Evolutionary conservation across 2,888 invertebrate genomes (phyloP).

Genomic region (Cancer borealis): DNA sequence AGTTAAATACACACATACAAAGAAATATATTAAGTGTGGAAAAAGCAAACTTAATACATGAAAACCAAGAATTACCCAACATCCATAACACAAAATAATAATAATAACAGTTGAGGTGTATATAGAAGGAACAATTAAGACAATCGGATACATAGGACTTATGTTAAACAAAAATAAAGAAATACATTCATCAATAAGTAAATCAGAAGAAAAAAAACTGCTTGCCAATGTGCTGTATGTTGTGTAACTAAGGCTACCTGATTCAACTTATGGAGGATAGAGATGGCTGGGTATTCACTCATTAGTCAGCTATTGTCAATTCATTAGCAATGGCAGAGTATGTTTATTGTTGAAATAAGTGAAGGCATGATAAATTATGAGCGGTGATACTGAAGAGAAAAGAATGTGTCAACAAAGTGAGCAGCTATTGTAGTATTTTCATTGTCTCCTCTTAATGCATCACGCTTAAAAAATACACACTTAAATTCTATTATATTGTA

Average conservation of each 20-base stretch:
- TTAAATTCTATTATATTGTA: constrained; percentile 14
- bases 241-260: neutral
- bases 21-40: too few species aligned
- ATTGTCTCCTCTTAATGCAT: constrained; percentile 4
- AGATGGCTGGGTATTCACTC: neutral
- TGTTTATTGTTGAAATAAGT: neutral
- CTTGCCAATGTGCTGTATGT: neutral
- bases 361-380: neutral
- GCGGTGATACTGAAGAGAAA: neutral
- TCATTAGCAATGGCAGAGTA: neutral
- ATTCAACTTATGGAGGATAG: neutral
- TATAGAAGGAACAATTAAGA: too few species aligned
- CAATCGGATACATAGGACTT: neutral
- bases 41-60: too few species aligned
- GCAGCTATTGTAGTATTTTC: neutral
- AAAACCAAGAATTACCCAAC: too few species aligned
- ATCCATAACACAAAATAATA: too few species aligned
- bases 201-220: neutral
- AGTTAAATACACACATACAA: too few species aligned
- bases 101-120: too few species aligned
- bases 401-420: neutral
- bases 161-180: neutral
- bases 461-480: neutral
- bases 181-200: neutral
- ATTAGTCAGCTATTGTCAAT: neutral